Base-by-base conservation (phyloP, 2,113 vertebrate genomes). In the Ciconia boyciana region DNA sequence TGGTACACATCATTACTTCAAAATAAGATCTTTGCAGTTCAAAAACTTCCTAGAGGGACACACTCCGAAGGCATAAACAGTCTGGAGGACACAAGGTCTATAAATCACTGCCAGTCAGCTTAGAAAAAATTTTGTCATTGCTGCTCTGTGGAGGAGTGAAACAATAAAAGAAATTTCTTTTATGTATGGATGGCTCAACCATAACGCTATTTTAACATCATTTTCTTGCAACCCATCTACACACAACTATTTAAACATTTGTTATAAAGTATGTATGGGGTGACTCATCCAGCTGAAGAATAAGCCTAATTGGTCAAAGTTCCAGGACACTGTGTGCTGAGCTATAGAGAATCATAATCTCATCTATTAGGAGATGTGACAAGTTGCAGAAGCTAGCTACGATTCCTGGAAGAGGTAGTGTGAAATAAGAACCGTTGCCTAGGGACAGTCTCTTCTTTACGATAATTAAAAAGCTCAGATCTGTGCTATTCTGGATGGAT, bases 271-370 rank as follows among this genome's bases (percentile, higher is more conserved):
- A 97, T 82, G 83, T 79, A 71, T 89, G 80, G 83, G 88, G 65
- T 97, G 97, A 98, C 81, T 97, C 96, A 97, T 71, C 43, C 57
- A 88, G 86, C 79, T 95, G 88, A 93, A 93, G 81, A 88, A 91
- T 90, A 92, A 94, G 75, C 75, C 70, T 97, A 97, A 97, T 97
- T 97, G 97, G 96, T 96, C 97, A 96, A 82, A 95, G 77, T 93
- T 97, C 22, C 94, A 96, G 94, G 95, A 97, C 96, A 90, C 65
- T 2, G 49, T 92, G 94, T 97, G 94, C 96, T 94, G 91, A 97
- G 93, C 94, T 93, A 93, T 10, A 93, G 68, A 94, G 91, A 97
- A 96, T 95, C 93, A 93, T 74, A 77, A 87, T 93, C 79, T 95
- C 96, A 95, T 97, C 95, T 91, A 89, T 96, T 93, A 97, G 93